Evolutionary conservation across 2,797 vertebrate species (phyloP).

Genomic region (Tragopan temminckii): DNA sequence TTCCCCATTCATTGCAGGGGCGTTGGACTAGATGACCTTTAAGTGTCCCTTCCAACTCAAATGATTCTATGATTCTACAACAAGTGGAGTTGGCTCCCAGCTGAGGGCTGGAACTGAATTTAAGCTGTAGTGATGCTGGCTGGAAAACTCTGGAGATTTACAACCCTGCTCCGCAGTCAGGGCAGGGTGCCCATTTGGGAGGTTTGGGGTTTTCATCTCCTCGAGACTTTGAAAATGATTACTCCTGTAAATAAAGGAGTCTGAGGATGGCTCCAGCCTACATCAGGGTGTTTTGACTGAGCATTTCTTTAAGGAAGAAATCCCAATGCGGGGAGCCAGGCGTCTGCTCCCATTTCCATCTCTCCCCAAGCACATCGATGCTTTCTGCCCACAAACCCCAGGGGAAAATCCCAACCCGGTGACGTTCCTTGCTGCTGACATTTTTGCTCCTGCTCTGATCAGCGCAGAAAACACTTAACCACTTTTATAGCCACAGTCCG

Average conservation of each 20-base stretch:
- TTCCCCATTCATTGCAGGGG: no score
- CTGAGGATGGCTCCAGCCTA: neutral
- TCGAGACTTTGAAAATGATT: neutral
- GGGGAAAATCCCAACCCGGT: rapidly evolving
- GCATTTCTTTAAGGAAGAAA: neutral
- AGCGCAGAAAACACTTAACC: neutral
- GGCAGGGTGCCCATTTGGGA: neutral
- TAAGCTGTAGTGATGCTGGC: neutral
- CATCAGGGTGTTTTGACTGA: neutral
- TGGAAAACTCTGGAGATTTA: neutral
- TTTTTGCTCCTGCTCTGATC: neutral
- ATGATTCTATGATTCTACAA: no score
- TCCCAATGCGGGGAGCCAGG: neutral
- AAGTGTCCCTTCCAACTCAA: no score
- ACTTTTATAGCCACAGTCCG: neutral
- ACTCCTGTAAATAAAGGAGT: neutral
- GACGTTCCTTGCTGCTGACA: neutral
- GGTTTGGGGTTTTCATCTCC: neutral
- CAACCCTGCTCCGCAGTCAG: neutral
- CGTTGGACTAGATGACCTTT: no score
- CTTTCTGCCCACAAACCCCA: neutral
- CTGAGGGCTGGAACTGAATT: neutral
- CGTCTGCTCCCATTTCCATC: neutral
- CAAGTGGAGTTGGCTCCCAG: neutral
- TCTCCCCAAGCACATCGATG: neutral